These are phyloP conservation scores for Epizoanthus illoricatus DNA, from an alignment of 92 coral and sea anemone species.

Conservation along the genomic window DNA sequence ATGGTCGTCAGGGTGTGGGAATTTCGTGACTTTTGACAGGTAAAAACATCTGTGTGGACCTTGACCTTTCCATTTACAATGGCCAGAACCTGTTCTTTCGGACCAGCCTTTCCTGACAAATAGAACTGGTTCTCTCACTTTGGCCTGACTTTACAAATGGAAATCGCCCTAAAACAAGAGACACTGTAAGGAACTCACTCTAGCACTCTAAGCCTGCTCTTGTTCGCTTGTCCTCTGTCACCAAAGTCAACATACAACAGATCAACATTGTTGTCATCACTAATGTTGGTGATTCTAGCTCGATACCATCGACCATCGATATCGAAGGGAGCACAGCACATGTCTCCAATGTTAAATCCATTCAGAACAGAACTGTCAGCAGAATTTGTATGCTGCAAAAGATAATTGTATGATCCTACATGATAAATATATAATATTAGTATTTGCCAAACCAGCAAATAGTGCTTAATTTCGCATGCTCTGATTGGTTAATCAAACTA, in stretches of 20 bases:
- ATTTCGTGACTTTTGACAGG: too few relatives aligned
- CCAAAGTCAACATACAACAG: slow-evolving; percentile 92
- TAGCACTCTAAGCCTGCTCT: slow-evolving; percentile 66
- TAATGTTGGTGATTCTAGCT: slow-evolving; percentile 66
- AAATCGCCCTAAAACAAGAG: too few relatives aligned
- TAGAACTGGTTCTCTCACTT: too few relatives aligned
- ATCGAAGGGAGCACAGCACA: slow-evolving; percentile 89
- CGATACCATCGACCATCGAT: slow-evolving; percentile 88
- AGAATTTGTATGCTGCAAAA: slow-evolving; percentile 15
- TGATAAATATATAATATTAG: background rate
- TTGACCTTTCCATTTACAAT: too few relatives aligned
- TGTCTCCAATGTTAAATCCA: slow-evolving; percentile 58
- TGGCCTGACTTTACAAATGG: too few relatives aligned
- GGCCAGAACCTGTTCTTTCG: too few relatives aligned
- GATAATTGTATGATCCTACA: background rate
- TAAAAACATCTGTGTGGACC: too few relatives aligned
- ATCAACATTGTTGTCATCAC: slow-evolving; percentile 61
- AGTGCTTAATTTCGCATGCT: too few relatives aligned
- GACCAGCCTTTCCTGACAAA: too few relatives aligned
- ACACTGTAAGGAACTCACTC: slow-evolving; percentile 47
- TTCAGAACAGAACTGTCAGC: slow-evolving; percentile 25
- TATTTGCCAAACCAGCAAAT: too few relatives aligned
- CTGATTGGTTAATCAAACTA: too few relatives aligned
- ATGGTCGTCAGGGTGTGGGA: too few relatives aligned
- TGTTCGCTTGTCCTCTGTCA: slow-evolving; percentile 70